phyloP scores from a whole-genome alignment of 1,140 invertebrate species.

The Brachionus sp. region DNA sequence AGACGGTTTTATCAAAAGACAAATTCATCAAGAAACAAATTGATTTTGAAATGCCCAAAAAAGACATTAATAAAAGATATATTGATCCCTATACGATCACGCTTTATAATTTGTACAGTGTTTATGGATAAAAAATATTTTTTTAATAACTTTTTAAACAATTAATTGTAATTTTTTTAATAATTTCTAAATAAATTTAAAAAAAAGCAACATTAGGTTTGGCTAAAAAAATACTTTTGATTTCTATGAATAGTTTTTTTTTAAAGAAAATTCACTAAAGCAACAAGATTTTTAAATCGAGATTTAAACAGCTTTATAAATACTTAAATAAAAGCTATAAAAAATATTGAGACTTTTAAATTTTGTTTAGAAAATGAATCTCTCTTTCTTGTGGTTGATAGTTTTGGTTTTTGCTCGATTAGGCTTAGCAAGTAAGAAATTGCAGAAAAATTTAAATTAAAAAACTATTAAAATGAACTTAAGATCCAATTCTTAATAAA shows the following conservation, averaged over 20 bases:
- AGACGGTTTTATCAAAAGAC: not conserved
- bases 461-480: not conserved
- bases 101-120: not conserved
- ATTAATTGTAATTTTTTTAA: no score
- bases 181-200: not conserved
- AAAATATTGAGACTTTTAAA: not conserved
- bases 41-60: not conserved
- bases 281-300: not conserved
- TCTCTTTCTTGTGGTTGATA: not conserved
- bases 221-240: not conserved
- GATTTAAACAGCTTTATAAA: not conserved
- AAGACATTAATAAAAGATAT: not conserved
- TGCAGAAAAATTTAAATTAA: not conserved
- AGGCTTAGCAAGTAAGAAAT: not conserved
- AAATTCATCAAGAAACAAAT: not conserved
- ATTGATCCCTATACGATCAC: not conserved
- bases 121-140: not conserved
- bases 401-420: not conserved
- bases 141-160: not conserved
- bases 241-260: not conserved
- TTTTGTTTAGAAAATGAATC: not conserved
- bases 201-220: not conserved
- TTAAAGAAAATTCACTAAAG: not conserved
- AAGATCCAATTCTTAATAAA: not conserved
- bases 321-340: not conserved